phyloP scores from a whole-genome alignment of 2,797 vertebrate genomes.

The Oreochromis grahami region DNA sequence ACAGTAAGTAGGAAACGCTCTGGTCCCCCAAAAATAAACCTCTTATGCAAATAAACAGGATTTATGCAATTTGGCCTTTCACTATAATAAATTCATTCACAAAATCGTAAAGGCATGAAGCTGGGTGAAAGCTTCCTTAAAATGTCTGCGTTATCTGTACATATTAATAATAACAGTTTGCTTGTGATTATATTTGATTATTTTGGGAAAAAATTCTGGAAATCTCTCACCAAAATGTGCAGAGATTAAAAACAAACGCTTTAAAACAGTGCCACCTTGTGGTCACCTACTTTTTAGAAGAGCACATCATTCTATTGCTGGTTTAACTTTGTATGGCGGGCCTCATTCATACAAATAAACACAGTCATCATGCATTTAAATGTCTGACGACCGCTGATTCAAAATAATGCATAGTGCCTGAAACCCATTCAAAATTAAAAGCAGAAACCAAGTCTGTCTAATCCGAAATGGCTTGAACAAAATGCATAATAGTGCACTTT shows the following conservation, averaged over 20 bases:
- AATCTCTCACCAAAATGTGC: background rate
- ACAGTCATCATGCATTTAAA: slow-evolving; percentile 10
- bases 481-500: background rate
- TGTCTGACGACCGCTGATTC: background rate
- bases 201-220: background rate
- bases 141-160: background rate
- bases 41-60: background rate
- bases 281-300: slow-evolving; percentile 7
- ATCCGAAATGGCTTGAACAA: background rate
- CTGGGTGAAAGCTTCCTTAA: background rate
- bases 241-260: background rate
- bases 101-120: background rate
- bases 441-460: background rate
- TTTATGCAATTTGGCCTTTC: background rate
- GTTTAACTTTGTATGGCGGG: background rate
- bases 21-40: slow-evolving; percentile 14
- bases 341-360: background rate
- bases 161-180: background rate
- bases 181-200: background rate
- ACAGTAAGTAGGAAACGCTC: background rate
- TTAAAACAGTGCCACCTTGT: slow-evolving; percentile 56
- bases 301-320: background rate
- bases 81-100: background rate
- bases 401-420: slow-evolving; percentile 2
- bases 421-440: background rate